Base-by-base conservation (phyloP, 30 jellyfish, hydroid and myxozoan genomes). In the Cassiopea xamachana region DNA sequence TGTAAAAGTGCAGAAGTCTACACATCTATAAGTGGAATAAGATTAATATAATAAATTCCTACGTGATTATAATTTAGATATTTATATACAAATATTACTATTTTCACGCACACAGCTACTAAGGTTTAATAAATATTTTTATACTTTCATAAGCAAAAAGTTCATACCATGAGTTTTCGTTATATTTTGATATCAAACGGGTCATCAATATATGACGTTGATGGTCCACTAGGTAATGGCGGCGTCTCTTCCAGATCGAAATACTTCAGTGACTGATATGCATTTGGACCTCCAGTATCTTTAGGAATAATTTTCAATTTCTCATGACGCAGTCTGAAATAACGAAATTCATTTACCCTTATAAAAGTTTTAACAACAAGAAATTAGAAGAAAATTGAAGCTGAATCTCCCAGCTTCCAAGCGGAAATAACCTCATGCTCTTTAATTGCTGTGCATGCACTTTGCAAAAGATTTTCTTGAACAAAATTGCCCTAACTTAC, bases 201-300 rank as follows among this genome's bases (percentile, higher is more conserved):
- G 43, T 88, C 95, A 51, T 88, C 95, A 47, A 88, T 73, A 74
- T 80, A 77, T 14, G 95, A n/a, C 8, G 95, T 81, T 46, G 95
- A 72, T 0, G 90, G 90, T 10, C 80, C 90, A 19, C 79, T 86
- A 13, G 91, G 89, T 15, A 91, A 19, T 1, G 95, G 95, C 9
- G 98, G 98, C 5, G 93, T 89, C 76, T 92, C 98, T 62, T 92
- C 95, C 2, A 92, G 91, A 46, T 81, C 98, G 71, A 83, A 87
- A 79, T 82, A 92, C 50, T 89, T 77, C 75, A 92, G 75, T 15
- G 95, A 92, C 78, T 92, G 88, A 88, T 92, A 92, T 12, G 98
- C 95, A 47, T 79, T 74, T 74, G 96, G 90, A 60, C 93, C 98
- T 7, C 95, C 93, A 1, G 90, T 77, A 44, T 92, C 98, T 50